phyloP scores from a whole-genome alignment of 2,888 invertebrate species.

The Eupithecia tripunctaria region DNA sequence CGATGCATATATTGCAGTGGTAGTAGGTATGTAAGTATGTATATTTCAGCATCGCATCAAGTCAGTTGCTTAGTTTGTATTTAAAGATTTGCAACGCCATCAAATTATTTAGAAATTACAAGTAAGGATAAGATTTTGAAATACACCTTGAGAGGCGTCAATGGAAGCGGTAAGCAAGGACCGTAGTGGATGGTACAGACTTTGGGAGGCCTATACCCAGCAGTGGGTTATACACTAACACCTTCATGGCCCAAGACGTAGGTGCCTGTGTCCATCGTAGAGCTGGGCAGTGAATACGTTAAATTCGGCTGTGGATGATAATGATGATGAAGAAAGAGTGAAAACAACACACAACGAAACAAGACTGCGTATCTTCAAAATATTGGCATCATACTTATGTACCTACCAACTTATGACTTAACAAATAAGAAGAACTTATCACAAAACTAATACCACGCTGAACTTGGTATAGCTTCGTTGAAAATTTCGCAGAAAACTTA shows the following conservation, averaged over 20 bases:
- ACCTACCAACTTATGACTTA: neutral
- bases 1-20: too few relatives aligned
- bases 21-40: slow-evolving; percentile 18
- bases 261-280: too few relatives aligned
- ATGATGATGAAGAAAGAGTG: too few relatives aligned
- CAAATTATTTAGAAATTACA: neutral
- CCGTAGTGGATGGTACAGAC: too few relatives aligned
- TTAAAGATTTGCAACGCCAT: neutral
- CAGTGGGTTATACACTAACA: too few relatives aligned
- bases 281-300: too few relatives aligned
- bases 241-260: too few relatives aligned
- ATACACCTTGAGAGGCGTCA: too few relatives aligned
- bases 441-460: neutral
- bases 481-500: slow-evolving; percentile 2
- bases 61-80: neutral
- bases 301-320: too few relatives aligned
- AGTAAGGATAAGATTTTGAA: neutral
- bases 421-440: neutral
- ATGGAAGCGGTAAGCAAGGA: too few relatives aligned
- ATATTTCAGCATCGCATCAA: slow-evolving; percentile 4
- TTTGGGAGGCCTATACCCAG: too few relatives aligned
- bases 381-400: neutral
- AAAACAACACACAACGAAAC: neutral
- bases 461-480: neutral
- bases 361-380: neutral